phyloP scores from a whole-genome alignment of 1,140 invertebrate genomes.

The Cydia pomonella region DNA sequence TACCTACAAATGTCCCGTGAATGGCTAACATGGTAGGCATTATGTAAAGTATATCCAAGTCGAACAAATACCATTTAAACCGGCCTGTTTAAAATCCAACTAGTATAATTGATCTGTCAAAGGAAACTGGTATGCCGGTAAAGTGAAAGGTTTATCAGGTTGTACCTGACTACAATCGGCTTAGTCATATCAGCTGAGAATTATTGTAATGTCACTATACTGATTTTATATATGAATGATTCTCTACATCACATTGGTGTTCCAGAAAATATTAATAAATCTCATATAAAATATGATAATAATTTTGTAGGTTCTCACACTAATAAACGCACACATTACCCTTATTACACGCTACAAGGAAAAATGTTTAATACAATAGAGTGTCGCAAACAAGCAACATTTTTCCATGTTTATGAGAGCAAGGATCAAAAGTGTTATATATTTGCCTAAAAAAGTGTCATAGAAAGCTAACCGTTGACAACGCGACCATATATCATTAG shows the following conservation, averaged over 20 bases:
- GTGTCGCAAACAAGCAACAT: conserved; percentile 19
- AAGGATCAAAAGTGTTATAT: conserved; percentile 32
- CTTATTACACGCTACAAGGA: conserved; percentile 21
- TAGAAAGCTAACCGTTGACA: conserved; percentile 62
- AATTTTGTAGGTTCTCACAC: not conserved
- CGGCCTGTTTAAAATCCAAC: not conserved
- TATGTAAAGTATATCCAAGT: too few species aligned
- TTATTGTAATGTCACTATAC: not conserved
- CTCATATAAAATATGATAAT: not conserved
- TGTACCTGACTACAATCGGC: not conserved
- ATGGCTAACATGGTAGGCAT: too few species aligned
- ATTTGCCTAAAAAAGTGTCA: conserved; percentile 54
- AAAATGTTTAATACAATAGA: conserved; percentile 32
- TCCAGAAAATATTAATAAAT: too few species aligned
- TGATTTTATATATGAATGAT: too few species aligned
- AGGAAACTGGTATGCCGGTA: conserved; percentile 1
- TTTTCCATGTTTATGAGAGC: conserved; percentile 32
- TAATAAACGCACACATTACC: conserved; percentile 9
- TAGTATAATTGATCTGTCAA: not conserved
- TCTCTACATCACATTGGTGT: too few species aligned
- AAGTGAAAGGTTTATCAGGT: not conserved
- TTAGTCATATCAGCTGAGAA: not conserved
- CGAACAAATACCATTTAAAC: not conserved
- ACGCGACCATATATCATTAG: conserved; percentile 62
- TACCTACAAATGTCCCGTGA: too few species aligned